These are phyloP conservation scores for Blera fallax DNA, from an alignment of 2,888 invertebrate species.

Conservation along the genomic window DNA sequence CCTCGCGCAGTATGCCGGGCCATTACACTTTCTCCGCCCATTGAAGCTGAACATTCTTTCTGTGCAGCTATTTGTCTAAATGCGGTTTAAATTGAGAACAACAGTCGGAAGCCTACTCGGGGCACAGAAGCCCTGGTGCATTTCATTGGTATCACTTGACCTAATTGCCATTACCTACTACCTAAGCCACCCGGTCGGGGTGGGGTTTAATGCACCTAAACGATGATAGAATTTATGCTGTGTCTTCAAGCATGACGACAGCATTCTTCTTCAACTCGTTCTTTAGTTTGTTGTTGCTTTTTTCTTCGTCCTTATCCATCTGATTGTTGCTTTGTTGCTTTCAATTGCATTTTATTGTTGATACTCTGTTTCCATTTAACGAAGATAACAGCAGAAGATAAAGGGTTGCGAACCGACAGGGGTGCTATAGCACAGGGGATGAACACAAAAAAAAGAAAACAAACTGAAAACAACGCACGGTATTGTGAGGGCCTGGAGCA, in stretches of 20 bases:
- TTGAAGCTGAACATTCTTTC: not conserved
- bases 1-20: conserved; percentile 27
- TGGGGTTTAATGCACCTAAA: conserved; percentile 35
- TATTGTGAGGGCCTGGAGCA: conserved; percentile 8
- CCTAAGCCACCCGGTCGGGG: not conserved
- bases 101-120: conserved; percentile 66
- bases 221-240: conserved; percentile 62
- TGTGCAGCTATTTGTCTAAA: conserved; percentile 31
- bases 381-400: conserved; percentile 36
- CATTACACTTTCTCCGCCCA: conserved; percentile 21
- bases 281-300: not conserved
- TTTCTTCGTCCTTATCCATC: conserved; percentile 26
- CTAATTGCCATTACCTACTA: conserved; percentile 65
- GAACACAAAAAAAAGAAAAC: not conserved
- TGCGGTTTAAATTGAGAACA: conserved; percentile 70
- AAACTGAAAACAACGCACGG: conserved; percentile 11
- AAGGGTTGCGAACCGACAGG: not conserved
- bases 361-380: conserved; percentile 42
- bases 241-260: conserved; percentile 60
- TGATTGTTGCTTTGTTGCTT: conserved; percentile 56
- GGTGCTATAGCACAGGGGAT: not conserved
- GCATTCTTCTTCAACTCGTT: conserved; percentile 41
- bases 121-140: conserved; percentile 68
- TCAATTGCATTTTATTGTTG: conserved; percentile 48
- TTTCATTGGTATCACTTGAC: conserved; percentile 73